Evolutionary conservation across 2,888 invertebrate genomes (phyloP).

Genomic region (Tachina grossa): DNA sequence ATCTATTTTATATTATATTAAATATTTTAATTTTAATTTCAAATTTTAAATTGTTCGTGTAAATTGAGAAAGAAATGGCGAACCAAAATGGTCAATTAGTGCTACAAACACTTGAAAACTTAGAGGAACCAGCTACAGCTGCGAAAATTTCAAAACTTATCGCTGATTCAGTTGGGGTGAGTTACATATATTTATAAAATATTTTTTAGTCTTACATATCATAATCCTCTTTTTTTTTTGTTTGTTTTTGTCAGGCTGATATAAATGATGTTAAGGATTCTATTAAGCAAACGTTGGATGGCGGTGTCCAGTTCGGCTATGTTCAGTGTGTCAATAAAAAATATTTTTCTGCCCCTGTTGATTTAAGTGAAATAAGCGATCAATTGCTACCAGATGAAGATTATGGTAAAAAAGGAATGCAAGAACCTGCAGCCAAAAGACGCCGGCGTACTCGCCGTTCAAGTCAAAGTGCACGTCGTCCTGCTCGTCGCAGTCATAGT

Average conservation of each 20-base stretch:
- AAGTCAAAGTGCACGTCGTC: constrained; percentile 31
- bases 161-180: constrained; percentile 69
- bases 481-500: constrained; percentile 49
- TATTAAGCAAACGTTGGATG: constrained; percentile 66
- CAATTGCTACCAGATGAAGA: constrained; percentile 7
- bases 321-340: constrained; percentile 65
- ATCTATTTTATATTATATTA: constrained; percentile 15
- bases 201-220: background rate
- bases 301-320: constrained; percentile 68
- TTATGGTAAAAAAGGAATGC: constrained; percentile 39
- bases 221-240: background rate
- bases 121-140: constrained; percentile 65
- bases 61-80: constrained; percentile 48
- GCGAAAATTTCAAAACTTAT: constrained; percentile 61
- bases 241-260: constrained; percentile 46
- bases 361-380: constrained; percentile 36
- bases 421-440: constrained; percentile 60
- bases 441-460: constrained; percentile 22
- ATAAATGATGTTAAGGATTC: constrained; percentile 64
- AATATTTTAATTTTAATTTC: background rate
- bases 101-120: constrained; percentile 59
- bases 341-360: constrained; percentile 68
- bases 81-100: constrained; percentile 71
- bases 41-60: background rate
- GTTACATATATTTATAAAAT: background rate